Evolutionary conservation across 2,113 vertebrate species (phyloP), one percentile per base, ranked within the genome.

Genomic region (Erythrocercus mccallii): DNA sequence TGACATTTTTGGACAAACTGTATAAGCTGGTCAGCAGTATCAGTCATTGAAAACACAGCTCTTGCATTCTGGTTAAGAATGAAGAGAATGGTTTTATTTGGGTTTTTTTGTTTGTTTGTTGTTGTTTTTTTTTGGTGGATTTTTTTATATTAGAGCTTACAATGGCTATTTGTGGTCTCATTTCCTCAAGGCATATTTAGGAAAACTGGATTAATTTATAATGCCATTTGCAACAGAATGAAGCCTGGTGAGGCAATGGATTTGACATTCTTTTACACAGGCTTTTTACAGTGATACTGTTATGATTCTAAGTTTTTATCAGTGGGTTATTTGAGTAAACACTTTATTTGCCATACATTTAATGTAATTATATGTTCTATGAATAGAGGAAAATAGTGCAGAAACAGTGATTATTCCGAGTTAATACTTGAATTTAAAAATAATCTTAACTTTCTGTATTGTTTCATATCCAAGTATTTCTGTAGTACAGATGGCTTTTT

Each of bases 301-400:
- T 94, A 50, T 9, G 77, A 76, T 95, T 94, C 83, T 95, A 90
- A 92, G 91, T 88, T 96, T 95, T 90, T 96, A 90, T 94, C 80
- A 86, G 6, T 78, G 31, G 74, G 77, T 95, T 81, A 95, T 93
- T 95, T 97, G 94, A 97, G 92, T 96, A 96, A 97, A 96, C 92
- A 93, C 54, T 94, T 81, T 80, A 93, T 95, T 97, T 95, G 45
- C 82, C 71, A 73, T 92, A 83, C 51, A 86, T 89, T 98, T 95
- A 96, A 94, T 95, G 61, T 94, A 91, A 87, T 83, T 82, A 37
- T 64, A 68, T 94, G 88, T 81, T 95, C 25, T 77, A 22, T 86
- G 83, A 96, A 61, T 47, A 77, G 76, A 86, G 38, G 45, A 62
- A 81, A 94, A 78, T 25, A 85, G 58, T 90, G 86, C 87, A 76